These are phyloP conservation scores for Drosophila affinis DNA, from an alignment of 2,888 invertebrate species.

Conservation along the genomic window DNA sequence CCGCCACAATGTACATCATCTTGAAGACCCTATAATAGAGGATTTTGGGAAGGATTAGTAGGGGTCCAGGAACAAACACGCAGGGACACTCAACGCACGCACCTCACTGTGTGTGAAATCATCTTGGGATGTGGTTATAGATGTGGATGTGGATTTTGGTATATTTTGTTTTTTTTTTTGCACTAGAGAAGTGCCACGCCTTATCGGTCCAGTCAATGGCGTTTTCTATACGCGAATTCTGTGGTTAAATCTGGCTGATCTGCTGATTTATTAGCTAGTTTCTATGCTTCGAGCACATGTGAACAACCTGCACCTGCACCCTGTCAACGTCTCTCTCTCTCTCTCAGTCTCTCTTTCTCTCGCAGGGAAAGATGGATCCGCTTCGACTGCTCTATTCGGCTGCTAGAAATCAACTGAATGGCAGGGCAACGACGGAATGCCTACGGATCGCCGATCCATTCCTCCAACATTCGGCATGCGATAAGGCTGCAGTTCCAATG, in stretches of 20 bases:
- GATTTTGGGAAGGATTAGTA: background rate
- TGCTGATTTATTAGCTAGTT: conserved; percentile 36
- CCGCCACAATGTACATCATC: conserved; percentile 82
- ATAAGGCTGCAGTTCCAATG: conserved; percentile 31
- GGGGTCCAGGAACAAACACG: background rate
- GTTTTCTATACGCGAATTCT: background rate
- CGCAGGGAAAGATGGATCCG: conserved; percentile 1
- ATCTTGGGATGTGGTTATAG: conserved; percentile 46
- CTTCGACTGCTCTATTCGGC: conserved; percentile 30
- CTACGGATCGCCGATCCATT: background rate
- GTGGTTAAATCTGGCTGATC: conserved; percentile 25
- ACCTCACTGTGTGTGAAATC: conserved; percentile 81
- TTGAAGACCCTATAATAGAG: conserved; percentile 77
- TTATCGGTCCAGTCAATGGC: conserved; percentile 29
- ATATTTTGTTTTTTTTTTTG: conserved; percentile 4
- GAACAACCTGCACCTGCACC: conserved; percentile 24
- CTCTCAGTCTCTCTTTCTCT: background rate
- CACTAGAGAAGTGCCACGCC: conserved; percentile 2
- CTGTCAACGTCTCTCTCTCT: no score
- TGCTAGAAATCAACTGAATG: conserved; percentile 33
- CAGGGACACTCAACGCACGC: conserved; percentile 22
- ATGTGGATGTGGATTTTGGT: background rate
- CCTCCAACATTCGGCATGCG: conserved; percentile 7
- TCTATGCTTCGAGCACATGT: conserved; percentile 34
- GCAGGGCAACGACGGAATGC: conserved; percentile 4